These are phyloP conservation scores for Chloromyia formosa DNA, from an alignment of 2,888 invertebrate genomes.

Conservation along the genomic window DNA sequence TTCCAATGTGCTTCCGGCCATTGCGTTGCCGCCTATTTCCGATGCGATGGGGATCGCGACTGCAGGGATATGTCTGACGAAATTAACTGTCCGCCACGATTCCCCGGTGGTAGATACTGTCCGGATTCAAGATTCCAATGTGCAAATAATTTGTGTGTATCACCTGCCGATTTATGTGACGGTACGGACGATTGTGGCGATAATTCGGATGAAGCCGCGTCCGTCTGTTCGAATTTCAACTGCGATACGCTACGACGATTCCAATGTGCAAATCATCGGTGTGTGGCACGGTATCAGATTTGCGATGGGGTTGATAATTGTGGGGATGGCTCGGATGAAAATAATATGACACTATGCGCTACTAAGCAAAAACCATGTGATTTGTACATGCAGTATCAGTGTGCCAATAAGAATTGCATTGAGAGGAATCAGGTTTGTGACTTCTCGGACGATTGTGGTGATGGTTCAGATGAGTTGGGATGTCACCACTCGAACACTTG, in stretches of 20 bases:
- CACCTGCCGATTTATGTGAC: constrained; percentile 89
- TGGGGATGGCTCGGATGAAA: constrained; percentile 94
- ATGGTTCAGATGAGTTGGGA: constrained; percentile 88
- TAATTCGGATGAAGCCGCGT: constrained; percentile 83
- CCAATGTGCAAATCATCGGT: constrained; percentile 90
- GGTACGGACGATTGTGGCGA: constrained; percentile 94
- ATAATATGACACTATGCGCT: constrained; percentile 89
- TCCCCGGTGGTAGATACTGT: constrained; percentile 88
- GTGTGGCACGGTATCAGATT: constrained; percentile 84
- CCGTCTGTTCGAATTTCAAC: constrained; percentile 83
- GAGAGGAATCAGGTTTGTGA: constrained; percentile 84
- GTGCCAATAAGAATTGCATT: constrained; percentile 88
- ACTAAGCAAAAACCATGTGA: constrained; percentile 80
- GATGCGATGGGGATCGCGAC: constrained; percentile 89
- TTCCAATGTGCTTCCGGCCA: constrained; percentile 94
- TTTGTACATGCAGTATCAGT: constrained; percentile 81
- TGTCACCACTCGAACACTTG: constrained; percentile 79
- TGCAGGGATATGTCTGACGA: constrained; percentile 92
- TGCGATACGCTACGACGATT: constrained; percentile 85
- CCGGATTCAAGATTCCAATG: constrained; percentile 92
- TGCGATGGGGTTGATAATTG: constrained; percentile 95
- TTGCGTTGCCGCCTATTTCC: constrained; percentile 88
- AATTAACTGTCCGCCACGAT: constrained; percentile 86
- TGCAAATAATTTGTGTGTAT: constrained; percentile 89
- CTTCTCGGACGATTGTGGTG: constrained; percentile 89